phyloP scores from a whole-genome alignment of 2,113 vertebrate genomes.

The Athene cunicularia region DNA sequence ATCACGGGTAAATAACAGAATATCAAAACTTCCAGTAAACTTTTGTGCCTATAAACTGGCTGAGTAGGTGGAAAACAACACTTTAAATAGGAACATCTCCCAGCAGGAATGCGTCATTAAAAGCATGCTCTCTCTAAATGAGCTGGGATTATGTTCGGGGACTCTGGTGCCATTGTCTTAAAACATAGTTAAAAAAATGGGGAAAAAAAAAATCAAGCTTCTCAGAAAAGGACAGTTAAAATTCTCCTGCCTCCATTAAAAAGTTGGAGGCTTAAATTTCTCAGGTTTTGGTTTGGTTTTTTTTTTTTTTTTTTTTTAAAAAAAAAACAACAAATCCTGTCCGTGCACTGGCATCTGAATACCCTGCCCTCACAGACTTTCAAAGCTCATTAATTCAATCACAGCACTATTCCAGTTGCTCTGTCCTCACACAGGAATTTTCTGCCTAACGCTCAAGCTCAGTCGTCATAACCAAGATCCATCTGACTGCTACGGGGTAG shows the following conservation, averaged over 20 bases:
- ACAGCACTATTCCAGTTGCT: background rate
- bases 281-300: background rate
- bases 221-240: background rate
- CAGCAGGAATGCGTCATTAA: background rate
- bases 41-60: background rate
- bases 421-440: background rate
- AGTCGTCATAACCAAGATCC: background rate
- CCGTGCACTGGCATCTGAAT: background rate
- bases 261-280: background rate
- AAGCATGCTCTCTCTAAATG: background rate
- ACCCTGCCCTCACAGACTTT: fast-evolving
- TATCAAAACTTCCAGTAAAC: background rate
- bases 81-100: background rate
- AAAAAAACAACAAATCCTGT: background rate
- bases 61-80: background rate
- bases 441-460: background rate
- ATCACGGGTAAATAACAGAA: background rate
- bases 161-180: background rate
- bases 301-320: too few relatives aligned
- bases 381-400: background rate
- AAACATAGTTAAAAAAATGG: background rate
- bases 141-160: background rate
- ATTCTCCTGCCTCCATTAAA: background rate
- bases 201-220: background rate
- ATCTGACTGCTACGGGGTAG: background rate